Evolutionary conservation across 2,888 invertebrate genomes (phyloP).

Genomic region (Tanaodytes sp.): DNA sequence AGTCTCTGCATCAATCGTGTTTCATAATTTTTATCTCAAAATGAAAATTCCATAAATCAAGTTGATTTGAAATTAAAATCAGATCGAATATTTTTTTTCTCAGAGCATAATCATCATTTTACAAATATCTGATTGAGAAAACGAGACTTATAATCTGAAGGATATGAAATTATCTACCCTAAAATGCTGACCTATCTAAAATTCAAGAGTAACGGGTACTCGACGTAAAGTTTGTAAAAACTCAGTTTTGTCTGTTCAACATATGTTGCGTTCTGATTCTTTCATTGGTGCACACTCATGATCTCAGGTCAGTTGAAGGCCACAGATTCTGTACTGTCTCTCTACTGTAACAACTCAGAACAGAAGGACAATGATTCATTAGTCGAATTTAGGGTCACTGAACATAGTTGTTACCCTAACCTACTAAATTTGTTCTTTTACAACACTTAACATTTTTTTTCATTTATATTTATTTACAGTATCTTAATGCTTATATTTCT

Average conservation of each 20-base stretch:
- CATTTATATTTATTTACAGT: no score
- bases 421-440: conserved; percentile 17
- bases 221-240: conserved; percentile 69
- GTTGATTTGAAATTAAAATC: no score
- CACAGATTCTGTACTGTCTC: conserved; percentile 73
- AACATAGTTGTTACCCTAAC: conserved; percentile 66
- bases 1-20: conserved; percentile 64
- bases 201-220: conserved; percentile 67
- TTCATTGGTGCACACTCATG: conserved; percentile 73
- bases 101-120: no score
- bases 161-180: conserved; percentile 66
- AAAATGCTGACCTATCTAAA: conserved; percentile 73
- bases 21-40: no score
- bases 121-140: no score
- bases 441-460: no score
- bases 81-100: no score
- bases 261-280: conserved; percentile 72
- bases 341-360: conserved; percentile 75
- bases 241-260: conserved; percentile 71
- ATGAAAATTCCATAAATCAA: no score
- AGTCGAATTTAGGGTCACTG: conserved; percentile 71
- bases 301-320: conserved; percentile 73
- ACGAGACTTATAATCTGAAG: conserved; percentile 67
- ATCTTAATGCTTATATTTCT: no score
- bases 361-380: conserved; percentile 75